Evolutionary conservation across 1,140 invertebrate species (phyloP).

Genomic region (Mamestra configurata): DNA sequence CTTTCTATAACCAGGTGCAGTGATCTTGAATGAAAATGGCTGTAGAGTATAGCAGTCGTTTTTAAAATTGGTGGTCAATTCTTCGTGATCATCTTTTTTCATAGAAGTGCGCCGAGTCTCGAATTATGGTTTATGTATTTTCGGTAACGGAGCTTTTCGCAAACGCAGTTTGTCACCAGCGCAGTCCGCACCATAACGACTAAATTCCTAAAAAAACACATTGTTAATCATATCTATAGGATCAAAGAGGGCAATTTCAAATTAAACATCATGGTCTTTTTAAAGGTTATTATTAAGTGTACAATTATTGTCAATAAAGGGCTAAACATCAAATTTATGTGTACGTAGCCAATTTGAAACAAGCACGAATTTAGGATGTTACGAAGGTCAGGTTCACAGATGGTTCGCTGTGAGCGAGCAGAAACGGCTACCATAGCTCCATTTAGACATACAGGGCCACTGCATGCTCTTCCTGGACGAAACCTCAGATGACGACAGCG

Average conservation of each 20-base stretch:
- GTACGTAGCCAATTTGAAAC: not conserved
- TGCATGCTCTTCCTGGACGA: not conserved
- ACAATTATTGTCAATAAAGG: not conserved
- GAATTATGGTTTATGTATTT: not conserved
- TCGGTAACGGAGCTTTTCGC: not conserved
- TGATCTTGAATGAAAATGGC: no score
- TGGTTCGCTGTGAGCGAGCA: not conserved
- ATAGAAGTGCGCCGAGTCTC: no score
- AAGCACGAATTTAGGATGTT: not conserved
- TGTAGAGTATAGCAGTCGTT: no score
- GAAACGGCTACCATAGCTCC: not conserved
- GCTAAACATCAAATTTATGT: not conserved
- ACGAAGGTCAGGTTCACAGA: not conserved
- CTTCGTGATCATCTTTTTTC: no score
- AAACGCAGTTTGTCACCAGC: conserved; percentile 5
- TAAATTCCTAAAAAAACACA: not conserved
- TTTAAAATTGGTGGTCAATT: no score
- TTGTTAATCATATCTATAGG: not conserved
- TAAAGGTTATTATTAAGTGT: not conserved
- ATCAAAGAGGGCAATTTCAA: not conserved
- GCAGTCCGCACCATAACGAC: not conserved
- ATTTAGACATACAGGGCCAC: not conserved
- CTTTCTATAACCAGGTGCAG: no score
- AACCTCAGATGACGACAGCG: not conserved
- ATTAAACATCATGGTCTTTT: not conserved